Evolutionary conservation across 1,140 invertebrate species (phyloP).

Genomic region (Triops longicaudatus): DNA sequence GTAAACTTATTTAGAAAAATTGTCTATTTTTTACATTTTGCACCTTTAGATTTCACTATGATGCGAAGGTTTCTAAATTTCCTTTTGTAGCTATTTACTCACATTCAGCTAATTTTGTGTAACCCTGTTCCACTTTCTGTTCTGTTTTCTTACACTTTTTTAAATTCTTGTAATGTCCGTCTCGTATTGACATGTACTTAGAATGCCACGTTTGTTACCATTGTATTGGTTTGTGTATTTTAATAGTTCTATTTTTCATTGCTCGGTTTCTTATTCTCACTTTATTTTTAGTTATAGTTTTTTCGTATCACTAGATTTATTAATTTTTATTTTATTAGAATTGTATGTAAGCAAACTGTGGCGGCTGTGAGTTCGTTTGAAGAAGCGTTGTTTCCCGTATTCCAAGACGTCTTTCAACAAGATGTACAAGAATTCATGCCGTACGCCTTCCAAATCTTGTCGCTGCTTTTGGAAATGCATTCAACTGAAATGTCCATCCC

Average conservation of each 20-base stretch:
- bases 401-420: conserved; percentile 84
- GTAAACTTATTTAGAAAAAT: not conserved
- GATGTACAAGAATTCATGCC: conserved; percentile 96
- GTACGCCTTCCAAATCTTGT: conserved; percentile 94
- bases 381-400: conserved; percentile 80
- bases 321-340: conserved; percentile 41
- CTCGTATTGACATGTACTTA: too few species aligned
- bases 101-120: too few species aligned
- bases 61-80: too few species aligned
- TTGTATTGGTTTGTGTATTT: too few species aligned
- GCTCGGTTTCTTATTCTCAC: not conserved
- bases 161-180: too few species aligned
- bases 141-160: too few species aligned
- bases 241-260: too few species aligned
- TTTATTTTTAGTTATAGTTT: conserved; percentile 17
- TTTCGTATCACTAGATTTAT: conserved; percentile 34
- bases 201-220: too few species aligned
- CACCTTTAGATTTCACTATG: too few species aligned
- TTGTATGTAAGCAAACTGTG: conserved; percentile 73
- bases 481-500: conserved; percentile 46
- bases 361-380: conserved; percentile 80
- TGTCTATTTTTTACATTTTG: conserved; percentile 33
- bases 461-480: conserved; percentile 78
- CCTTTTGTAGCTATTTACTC: too few species aligned
- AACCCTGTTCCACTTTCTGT: too few species aligned